Conservation (phyloP, 2,888 invertebrate genomes). For the Lomographa bimaculata region DNA sequence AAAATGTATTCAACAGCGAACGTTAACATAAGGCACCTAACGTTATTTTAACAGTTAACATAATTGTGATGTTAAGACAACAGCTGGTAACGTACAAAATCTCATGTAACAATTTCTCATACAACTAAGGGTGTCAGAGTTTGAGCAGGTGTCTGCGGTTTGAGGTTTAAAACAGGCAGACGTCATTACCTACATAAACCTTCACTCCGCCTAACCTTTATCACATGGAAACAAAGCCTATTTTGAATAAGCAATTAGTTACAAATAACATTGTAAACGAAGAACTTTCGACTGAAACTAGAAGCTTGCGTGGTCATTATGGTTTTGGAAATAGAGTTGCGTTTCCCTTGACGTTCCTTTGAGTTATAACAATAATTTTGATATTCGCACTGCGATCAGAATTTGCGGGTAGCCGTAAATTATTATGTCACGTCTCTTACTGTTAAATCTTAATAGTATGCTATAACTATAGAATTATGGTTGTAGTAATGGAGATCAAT, state of each 20-base stretch:
- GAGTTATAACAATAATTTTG: constrained; percentile 16
- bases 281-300: constrained; percentile 40
- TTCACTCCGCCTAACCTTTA: constrained; percentile 23
- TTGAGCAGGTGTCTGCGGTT: constrained; percentile 63
- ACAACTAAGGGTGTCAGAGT: constrained; percentile 52
- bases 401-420: constrained; percentile 20
- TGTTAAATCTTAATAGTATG: constrained; percentile 18
- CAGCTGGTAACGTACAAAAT: constrained; percentile 36
- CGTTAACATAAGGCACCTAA: too few species aligned
- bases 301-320: constrained; percentile 41
- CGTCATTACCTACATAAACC: constrained; percentile 30
- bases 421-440: constrained; percentile 21
- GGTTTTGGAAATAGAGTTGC: constrained; percentile 33
- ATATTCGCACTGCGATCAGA: constrained; percentile 15
- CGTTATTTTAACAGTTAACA: constrained; percentile 8
- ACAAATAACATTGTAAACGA: constrained; percentile 23
- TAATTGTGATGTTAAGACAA: constrained; percentile 16
- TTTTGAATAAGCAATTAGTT: constrained; percentile 19
- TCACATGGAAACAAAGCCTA: constrained; percentile 14
- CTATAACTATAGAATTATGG: constrained; percentile 10
- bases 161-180: constrained; percentile 49
- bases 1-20: too few species aligned
- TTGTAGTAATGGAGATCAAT: constrained; percentile 13
- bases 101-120: constrained; percentile 53
- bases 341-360: constrained; percentile 36